A percentile compares a stretch with the other conserved stretches of the same genome.
Conservation (phyloP, 2,888 invertebrate species). For the Phorcus lineatus region DNA sequence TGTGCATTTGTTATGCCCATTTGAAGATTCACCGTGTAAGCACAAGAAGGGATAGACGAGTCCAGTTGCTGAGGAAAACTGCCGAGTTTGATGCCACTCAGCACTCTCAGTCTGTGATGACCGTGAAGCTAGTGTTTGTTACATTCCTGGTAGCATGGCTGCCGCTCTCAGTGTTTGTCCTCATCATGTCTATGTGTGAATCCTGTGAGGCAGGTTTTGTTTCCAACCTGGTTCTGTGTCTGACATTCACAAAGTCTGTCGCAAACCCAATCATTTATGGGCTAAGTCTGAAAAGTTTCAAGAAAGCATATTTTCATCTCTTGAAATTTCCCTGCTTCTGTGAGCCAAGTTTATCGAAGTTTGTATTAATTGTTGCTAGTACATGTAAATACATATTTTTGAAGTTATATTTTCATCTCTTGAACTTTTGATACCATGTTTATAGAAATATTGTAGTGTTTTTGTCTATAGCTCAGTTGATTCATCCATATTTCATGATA, state of each 20-base stretch:
- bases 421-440: too few relatives aligned
- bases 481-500: too few relatives aligned
- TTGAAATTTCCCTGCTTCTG: background rate
- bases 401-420: too few relatives aligned
- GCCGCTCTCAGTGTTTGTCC: background rate
- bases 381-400: too few relatives aligned
- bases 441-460: too few relatives aligned
- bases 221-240: background rate
- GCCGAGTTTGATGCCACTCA: background rate
- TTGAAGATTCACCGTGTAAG: background rate
- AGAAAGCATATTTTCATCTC: background rate
- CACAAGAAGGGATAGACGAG: too few relatives aligned
- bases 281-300: background rate
- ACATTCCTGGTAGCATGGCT: background rate
- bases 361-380: too few relatives aligned
- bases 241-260: background rate
- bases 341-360: too few relatives aligned
- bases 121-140: background rate
- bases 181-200: background rate
- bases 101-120: background rate
- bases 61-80: too few relatives aligned
- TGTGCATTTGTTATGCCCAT: background rate
- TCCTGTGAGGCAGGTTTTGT: background rate
- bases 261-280: background rate
- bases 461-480: too few relatives aligned